A percentile compares a stretch with the other conserved stretches of the same genome.
Evolutionary conservation across 1,140 invertebrate species (phyloP).

Genomic region (Lordiphosa clarofinis): DNA sequence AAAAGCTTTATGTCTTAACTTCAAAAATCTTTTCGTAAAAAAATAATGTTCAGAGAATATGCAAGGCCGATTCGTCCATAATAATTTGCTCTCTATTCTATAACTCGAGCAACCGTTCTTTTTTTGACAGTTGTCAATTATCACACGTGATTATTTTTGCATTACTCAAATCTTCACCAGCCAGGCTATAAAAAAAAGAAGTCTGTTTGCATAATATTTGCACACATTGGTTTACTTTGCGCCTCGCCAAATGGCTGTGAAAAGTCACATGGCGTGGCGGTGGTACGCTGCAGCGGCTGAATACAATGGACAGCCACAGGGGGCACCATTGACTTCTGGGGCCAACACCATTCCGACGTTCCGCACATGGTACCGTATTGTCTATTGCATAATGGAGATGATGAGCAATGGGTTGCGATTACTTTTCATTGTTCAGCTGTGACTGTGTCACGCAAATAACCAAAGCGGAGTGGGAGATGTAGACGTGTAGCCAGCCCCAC

Average conservation of each 20-base stretch:
- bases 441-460: constrained; percentile 56
- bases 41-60: too few relatives aligned
- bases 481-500: constrained; percentile 8
- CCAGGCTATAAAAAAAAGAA: constrained; percentile 21
- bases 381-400: constrained; percentile 56
- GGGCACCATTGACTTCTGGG: constrained; percentile 22
- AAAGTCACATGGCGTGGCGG: constrained; percentile 56
- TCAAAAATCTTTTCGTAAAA: too few relatives aligned
- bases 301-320: constrained; percentile 56
- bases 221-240: constrained; percentile 49
- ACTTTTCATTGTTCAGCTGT: constrained; percentile 48
- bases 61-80: too few relatives aligned
- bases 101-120: too few relatives aligned
- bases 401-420: constrained; percentile 66
- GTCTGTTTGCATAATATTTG: constrained; percentile 57
- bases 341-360: constrained; percentile 3
- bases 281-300: constrained; percentile 1
- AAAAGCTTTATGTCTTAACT: too few relatives aligned
- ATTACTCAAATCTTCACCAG: background rate
- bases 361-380: constrained; percentile 6
- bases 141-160: too few relatives aligned
- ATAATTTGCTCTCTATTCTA: too few relatives aligned
- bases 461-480: constrained; percentile 9
- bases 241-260: constrained; percentile 56
- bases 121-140: too few relatives aligned